These are phyloP conservation scores for Dyspetes luteomarginatus DNA, from an alignment of 2,888 invertebrate genomes.

Conservation along the genomic window DNA sequence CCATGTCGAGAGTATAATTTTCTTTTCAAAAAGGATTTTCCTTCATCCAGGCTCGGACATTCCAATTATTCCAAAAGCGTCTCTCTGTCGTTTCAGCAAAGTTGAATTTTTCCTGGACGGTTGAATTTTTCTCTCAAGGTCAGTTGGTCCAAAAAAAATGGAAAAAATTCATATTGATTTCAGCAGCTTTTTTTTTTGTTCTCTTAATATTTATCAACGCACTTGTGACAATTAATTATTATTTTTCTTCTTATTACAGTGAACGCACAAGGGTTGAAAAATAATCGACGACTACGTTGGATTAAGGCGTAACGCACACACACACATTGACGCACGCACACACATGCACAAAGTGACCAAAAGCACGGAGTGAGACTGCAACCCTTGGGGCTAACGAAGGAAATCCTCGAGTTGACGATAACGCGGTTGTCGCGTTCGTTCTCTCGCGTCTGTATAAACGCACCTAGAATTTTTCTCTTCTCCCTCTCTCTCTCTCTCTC, in stretches of 20 bases:
- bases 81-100: neutral
- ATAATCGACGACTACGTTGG: neutral
- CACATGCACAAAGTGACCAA: no score
- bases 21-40: conserved; percentile 2
- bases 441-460: no score
- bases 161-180: no score
- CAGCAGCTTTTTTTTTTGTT: no score
- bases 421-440: conserved; percentile 15
- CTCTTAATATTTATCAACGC: no score
- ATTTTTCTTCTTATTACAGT: neutral
- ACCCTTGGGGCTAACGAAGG: conserved; percentile 41
- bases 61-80: neutral
- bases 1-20: conserved; percentile 29
- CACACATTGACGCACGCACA: conserved; percentile 1
- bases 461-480: no score
- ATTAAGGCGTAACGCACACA: neutral
- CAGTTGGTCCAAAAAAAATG: no score
- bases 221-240: no score
- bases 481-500: no score
- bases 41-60: conserved; percentile 55
- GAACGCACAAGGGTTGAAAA: neutral
- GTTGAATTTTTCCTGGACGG: neutral
- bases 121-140: neutral
- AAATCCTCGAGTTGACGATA: conserved; percentile 13
- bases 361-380: conserved; percentile 55